Conservation (phyloP, 2,113 vertebrate genomes). For the Genyomyrus donnyi region DNA sequence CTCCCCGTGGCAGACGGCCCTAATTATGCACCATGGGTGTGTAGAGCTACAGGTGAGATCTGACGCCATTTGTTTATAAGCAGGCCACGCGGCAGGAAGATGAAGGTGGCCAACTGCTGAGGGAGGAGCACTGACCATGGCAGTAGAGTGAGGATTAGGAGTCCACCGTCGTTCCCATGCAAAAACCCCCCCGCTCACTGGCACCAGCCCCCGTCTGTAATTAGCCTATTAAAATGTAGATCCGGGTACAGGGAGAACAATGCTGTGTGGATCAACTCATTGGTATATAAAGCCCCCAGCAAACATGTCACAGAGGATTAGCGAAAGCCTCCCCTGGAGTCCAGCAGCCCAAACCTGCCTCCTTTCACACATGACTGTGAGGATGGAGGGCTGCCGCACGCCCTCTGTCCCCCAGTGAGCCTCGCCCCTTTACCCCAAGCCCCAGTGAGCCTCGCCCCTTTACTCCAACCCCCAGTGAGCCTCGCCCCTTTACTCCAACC, state of each 20-base stretch:
- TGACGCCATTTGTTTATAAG: background rate
- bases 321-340: background rate
- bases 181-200: conserved; percentile 17
- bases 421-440: background rate
- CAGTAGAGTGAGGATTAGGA: conserved; percentile 41
- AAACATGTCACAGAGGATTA: conserved; percentile 40
- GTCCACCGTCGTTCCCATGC: conserved; percentile 41
- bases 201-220: conserved; percentile 40
- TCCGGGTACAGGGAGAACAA: conserved; percentile 49
- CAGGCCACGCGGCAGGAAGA: background rate
- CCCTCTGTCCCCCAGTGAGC: background rate
- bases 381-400: background rate
- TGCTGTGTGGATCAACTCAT: conserved; percentile 46
- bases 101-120: background rate
- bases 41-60: background rate
- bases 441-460: background rate
- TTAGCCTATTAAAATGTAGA: conserved; percentile 62
- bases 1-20: background rate
- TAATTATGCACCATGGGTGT: background rate
- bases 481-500: background rate
- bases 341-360: background rate
- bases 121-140: background rate
- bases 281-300: conserved; percentile 48
- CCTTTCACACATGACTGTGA: background rate
- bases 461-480: too few species aligned